Base-by-base conservation (phyloP, 1,140 invertebrate genomes). In the Drosophila athabasca region DNA sequence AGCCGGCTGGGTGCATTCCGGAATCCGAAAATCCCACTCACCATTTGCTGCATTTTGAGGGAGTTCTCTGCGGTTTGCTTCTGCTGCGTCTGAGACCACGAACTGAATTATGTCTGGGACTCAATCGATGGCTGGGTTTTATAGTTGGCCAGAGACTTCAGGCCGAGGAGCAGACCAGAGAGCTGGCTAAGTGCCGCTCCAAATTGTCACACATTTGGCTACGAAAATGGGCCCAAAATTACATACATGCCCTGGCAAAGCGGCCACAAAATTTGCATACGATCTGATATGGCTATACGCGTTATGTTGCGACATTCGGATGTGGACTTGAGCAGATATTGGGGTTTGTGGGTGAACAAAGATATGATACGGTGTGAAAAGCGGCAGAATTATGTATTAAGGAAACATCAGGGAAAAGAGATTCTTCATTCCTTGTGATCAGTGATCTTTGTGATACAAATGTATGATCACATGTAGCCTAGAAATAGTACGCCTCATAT, bases 151-250 rank as follows among this genome's bases (percentile, higher is more conserved):
- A 17, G 6, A 53, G 24, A 19, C 50, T 15, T 9, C 31, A 9
- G 24, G 5, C 24, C 31, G 31, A 2, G 26, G 6, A 19, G 52
- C 7, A 61, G 15, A 19, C 15, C 15, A 19, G n/a, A 65, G 43
- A 45, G 22, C 49, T 55, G 29, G 41, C 43, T 65, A 79, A 70
- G 76, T 58, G 61, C 17, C 58, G 49, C 73, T 58, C 51, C 46
- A 64, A 50, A 58, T 58, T 49, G 60, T 62, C 72, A 85, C 59
- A 60, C 48, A 76, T 60, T 79, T 76, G 75, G 49, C 46, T 50
- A 55, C 52, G 49, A 65, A 78, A 68, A 66, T 73, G 79, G 48
- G 24, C 6, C 31, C 61, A 85, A 84, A 75, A 57, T 57, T 51
- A 43, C 29, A 43, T 61, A 8, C 44, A 50, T 65, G 31, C 35